Conservation (phyloP, 2,888 invertebrate species). For the Augiades crinisus region DNA sequence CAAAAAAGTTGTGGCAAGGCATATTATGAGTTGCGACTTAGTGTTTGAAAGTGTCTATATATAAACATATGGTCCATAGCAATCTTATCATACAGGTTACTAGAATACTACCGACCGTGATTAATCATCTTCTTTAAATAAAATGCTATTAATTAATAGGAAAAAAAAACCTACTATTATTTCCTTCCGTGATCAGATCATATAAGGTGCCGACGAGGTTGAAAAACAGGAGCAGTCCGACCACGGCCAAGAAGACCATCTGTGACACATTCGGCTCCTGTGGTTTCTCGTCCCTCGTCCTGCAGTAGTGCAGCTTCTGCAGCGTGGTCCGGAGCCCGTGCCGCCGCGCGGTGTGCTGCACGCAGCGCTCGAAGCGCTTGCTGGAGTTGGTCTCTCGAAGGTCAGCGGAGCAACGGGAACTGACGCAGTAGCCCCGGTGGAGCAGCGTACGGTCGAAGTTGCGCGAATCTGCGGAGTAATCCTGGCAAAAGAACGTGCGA, state of each 20-base stretch:
- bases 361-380: slow-evolving; percentile 53
- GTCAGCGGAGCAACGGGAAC: slow-evolving; percentile 46
- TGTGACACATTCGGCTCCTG: slow-evolving; percentile 36
- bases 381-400: slow-evolving; percentile 31
- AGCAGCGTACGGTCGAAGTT: slow-evolving; percentile 57
- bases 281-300: slow-evolving; percentile 41
- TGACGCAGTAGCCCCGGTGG: slow-evolving; percentile 64
- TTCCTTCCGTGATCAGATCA: slow-evolving; percentile 40
- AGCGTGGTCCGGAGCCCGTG: slow-evolving; percentile 40
- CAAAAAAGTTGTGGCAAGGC: too few relatives aligned
- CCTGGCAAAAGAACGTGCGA: slow-evolving; percentile 38
- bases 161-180: slow-evolving; percentile 45
- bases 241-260: slow-evolving; percentile 37
- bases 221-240: slow-evolving; percentile 37
- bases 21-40: too few relatives aligned
- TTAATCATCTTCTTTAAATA: too few relatives aligned
- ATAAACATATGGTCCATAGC: too few relatives aligned
- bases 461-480: slow-evolving; percentile 45
- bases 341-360: slow-evolving; percentile 40
- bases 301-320: slow-evolving; percentile 46
- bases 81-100: too few relatives aligned
- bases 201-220: slow-evolving; percentile 50
- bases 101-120: too few relatives aligned
- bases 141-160: too few relatives aligned
- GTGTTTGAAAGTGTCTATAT: too few relatives aligned